These are phyloP conservation scores for Antheraea mylitta DNA, from an alignment of 1,140 invertebrate species.

Conservation along the genomic window DNA sequence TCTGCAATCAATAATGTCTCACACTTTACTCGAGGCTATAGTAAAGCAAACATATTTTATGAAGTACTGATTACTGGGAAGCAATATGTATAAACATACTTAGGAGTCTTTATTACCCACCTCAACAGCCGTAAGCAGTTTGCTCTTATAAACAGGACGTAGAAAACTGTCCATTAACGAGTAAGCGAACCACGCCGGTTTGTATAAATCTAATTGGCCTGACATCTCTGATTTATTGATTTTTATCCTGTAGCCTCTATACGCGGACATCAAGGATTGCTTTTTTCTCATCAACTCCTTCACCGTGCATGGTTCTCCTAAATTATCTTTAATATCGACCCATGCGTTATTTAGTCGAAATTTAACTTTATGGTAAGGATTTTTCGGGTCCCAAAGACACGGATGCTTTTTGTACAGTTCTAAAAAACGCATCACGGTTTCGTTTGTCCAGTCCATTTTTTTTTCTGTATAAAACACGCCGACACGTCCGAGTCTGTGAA, in stretches of 20 bases:
- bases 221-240: neutral
- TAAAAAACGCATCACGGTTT: neutral
- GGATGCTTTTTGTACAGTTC: constrained; percentile 1
- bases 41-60: no score
- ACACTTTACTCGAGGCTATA: no score
- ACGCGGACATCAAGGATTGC: constrained; percentile 15
- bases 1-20: no score
- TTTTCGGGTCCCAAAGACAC: constrained; percentile 10
- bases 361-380: constrained; percentile 12
- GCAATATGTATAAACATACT: no score
- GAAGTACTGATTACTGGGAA: no score
- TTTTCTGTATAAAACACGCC: no score
- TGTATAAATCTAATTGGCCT: neutral
- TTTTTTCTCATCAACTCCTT: constrained; percentile 14
- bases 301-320: constrained; percentile 2
- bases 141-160: neutral
- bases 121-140: neutral
- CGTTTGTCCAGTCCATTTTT: constrained; percentile 11
- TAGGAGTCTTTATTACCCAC: neutral
- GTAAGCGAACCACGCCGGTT: constrained; percentile 7
- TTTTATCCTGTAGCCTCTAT: constrained; percentile 9
- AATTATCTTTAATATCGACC: neutral
- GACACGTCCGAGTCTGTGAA: no score
- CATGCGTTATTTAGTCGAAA: constrained; percentile 15
- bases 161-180: constrained; percentile 1